These are phyloP conservation scores for Epistrophella euchroma DNA, from an alignment of 2,888 invertebrate species.

Conservation along the genomic window DNA sequence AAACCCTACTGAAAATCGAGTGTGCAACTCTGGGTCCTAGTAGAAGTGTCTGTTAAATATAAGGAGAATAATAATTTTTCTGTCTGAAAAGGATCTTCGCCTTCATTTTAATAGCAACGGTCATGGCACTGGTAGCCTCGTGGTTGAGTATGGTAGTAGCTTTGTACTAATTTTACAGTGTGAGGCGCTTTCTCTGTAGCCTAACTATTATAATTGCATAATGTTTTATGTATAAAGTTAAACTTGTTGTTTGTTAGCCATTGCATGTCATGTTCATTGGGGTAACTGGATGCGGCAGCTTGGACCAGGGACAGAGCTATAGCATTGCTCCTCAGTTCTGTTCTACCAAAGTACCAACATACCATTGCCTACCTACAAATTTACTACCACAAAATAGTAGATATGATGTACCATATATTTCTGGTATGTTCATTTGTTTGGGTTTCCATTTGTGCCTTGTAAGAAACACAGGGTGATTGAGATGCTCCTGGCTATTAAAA, in stretches of 20 bases:
- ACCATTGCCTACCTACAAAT: too few relatives aligned
- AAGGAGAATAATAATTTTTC: constrained; percentile 63
- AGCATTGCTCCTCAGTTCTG: neutral
- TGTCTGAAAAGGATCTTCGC: constrained; percentile 67
- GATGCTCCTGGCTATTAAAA: neutral
- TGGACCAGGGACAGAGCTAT: constrained; percentile 1
- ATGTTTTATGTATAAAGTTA: constrained; percentile 75
- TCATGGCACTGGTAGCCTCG: constrained; percentile 29
- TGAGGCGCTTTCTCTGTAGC: constrained; percentile 37
- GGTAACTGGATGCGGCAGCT: constrained; percentile 49
- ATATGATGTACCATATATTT: constrained; percentile 48
- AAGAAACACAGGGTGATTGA: neutral
- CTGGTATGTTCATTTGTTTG: constrained; percentile 1
- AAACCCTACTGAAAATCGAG: constrained; percentile 28
- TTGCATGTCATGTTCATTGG: constrained; percentile 9
- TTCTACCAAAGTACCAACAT: neutral
- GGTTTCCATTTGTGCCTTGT: neutral
- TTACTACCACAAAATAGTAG: constrained; percentile 53
- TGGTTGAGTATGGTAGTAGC: constrained; percentile 15
- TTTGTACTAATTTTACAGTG: constrained; percentile 66
- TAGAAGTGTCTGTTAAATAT: constrained; percentile 59
- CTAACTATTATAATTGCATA: constrained; percentile 73
- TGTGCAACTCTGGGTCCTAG: constrained; percentile 41
- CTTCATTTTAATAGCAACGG: constrained; percentile 48
- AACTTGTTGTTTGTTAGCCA: constrained; percentile 63